These are phyloP conservation scores for Merodon equestris DNA, from an alignment of 2,888 invertebrate genomes.

Conservation along the genomic window DNA sequence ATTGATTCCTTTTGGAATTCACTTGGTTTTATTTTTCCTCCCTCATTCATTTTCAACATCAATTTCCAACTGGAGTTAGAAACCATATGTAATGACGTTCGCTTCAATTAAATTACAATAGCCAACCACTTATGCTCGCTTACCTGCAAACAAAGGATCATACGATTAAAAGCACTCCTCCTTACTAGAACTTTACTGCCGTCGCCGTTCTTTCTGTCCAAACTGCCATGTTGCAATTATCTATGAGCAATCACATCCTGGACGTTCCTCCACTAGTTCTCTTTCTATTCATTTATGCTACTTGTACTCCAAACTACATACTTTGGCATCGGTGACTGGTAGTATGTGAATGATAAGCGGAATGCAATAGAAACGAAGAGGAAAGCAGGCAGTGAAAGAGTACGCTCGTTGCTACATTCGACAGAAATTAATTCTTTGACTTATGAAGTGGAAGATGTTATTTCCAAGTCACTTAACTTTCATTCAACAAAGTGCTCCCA, in stretches of 20 bases:
- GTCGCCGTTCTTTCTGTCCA: conserved; percentile 24
- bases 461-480: conserved; percentile 67
- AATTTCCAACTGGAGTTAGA: conserved; percentile 35
- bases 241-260: conserved; percentile 35
- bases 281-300: too few species aligned
- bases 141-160: conserved; percentile 54
- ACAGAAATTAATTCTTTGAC: conserved; percentile 67
- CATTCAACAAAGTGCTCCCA: conserved; percentile 64
- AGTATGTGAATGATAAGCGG: too few species aligned
- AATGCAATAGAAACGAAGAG: conserved; percentile 17
- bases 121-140: conserved; percentile 48
- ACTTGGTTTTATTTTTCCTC: conserved; percentile 6
- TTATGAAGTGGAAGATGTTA: conserved; percentile 66
- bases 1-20: conserved; percentile 27
- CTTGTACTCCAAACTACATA: too few species aligned
- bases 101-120: conserved; percentile 62
- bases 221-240: conserved; percentile 55
- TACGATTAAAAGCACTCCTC: conserved; percentile 6
- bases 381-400: conserved; percentile 29
- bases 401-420: conserved; percentile 65
- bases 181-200: conserved; percentile 22
- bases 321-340: too few species aligned
- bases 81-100: conserved; percentile 52
- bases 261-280: too few species aligned
- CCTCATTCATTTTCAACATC: too few species aligned